phyloP scores from a whole-genome alignment of 1,140 invertebrate genomes.

The Chrysoperla carnea region DNA sequence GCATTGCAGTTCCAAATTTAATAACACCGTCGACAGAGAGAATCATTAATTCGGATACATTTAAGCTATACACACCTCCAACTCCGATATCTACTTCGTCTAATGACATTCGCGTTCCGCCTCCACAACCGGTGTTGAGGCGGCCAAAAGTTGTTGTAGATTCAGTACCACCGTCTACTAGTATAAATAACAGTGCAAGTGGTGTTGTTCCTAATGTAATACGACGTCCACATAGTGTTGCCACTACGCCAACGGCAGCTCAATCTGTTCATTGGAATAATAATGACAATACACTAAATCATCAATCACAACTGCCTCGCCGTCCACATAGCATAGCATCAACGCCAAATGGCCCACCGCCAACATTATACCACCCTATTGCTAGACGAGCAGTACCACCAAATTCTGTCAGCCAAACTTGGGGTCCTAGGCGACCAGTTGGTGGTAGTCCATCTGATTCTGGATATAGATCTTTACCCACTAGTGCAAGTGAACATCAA shows the following conservation, averaged over 20 bases:
- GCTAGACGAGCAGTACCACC: conserved; percentile 18
- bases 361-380: conserved; percentile 20
- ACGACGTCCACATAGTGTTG: conserved; percentile 28
- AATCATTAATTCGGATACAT: conserved; percentile 28
- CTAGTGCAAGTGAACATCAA: conserved; percentile 40
- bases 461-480: conserved; percentile 31
- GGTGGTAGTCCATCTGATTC: conserved; percentile 28
- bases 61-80: conserved; percentile 34
- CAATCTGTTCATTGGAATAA: neutral
- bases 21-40: conserved; percentile 6
- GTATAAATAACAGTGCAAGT: conserved; percentile 26
- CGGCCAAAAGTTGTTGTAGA: conserved; percentile 27
- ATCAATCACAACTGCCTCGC: conserved; percentile 20
- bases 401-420: conserved; percentile 17
- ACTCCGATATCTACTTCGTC: conserved; percentile 25
- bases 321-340: conserved; percentile 26
- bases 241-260: conserved; percentile 15
- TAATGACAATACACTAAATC: conserved; percentile 24
- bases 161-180: conserved; percentile 23
- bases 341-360: conserved; percentile 19
- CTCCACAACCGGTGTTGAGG: conserved; percentile 8
- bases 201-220: conserved; percentile 8
- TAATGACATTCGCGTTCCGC: conserved; percentile 2
- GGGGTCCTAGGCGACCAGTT: neutral
- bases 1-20: conserved; percentile 14